A percentile compares a stretch with the other conserved stretches of the same genome.
Evolutionary conservation across 2,797 vertebrate species (phyloP).

Genomic region (Danio jaintianensis): DNA sequence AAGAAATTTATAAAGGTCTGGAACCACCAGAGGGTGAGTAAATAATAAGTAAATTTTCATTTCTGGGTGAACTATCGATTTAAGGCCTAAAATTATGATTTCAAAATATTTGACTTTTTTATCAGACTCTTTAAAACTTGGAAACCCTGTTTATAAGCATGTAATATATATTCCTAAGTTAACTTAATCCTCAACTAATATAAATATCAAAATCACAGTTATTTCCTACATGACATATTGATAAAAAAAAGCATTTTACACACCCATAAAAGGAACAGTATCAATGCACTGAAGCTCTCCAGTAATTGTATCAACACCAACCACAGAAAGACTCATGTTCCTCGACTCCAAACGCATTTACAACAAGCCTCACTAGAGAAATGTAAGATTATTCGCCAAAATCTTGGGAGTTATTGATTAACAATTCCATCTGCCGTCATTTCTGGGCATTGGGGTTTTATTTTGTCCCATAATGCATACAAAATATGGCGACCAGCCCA

Average conservation of each 20-base stretch:
- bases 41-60: no score
- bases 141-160: no score
- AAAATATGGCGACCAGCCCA: constrained; percentile 54
- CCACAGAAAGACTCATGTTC: background rate
- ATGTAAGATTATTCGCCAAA: background rate
- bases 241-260: no score
- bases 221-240: no score
- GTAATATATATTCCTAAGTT: no score
- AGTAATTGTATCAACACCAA: background rate
- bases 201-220: no score
- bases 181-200: no score
- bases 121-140: background rate
- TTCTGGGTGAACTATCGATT: no score
- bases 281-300: background rate
- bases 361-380: background rate
- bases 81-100: no score
- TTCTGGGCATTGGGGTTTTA: constrained; percentile 1
- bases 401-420: constrained; percentile 5
- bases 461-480: background rate
- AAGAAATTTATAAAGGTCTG: no score
- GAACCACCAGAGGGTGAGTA: no score
- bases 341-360: background rate
- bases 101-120: no score
- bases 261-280: background rate
- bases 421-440: constrained; percentile 14